phyloP scores from a whole-genome alignment of 2,888 invertebrate species.

The Acleris sparsana region DNA sequence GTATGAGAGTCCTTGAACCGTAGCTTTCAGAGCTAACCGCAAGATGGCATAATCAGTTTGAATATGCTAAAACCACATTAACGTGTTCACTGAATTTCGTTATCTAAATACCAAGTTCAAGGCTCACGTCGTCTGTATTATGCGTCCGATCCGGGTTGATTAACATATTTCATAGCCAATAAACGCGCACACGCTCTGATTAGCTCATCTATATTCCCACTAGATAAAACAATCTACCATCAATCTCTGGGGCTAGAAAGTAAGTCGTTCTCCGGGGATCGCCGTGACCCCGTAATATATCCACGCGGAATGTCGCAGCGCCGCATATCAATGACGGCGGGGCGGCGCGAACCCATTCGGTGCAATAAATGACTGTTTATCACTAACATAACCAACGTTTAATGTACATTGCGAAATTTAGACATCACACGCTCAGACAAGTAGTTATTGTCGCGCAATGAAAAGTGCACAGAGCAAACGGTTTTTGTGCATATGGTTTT shows the following conservation, averaged over 20 bases:
- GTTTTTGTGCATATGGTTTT: too few species aligned
- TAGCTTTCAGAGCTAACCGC: too few species aligned
- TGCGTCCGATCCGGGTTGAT: slow-evolving; percentile 21
- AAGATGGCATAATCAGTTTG: too few species aligned
- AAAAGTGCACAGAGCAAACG: not conserved
- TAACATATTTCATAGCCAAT: slow-evolving; percentile 35
- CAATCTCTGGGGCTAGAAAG: slow-evolving; percentile 43
- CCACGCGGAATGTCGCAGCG: slow-evolving; percentile 29
- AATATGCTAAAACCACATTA: slow-evolving; percentile 5
- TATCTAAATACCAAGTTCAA: slow-evolving; percentile 33
- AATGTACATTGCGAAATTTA: slow-evolving; percentile 10
- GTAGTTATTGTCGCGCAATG: not conserved
- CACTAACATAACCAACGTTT: slow-evolving; percentile 8
- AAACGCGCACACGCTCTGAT: slow-evolving; percentile 34
- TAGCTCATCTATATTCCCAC: slow-evolving; percentile 35
- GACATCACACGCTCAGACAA: not conserved
- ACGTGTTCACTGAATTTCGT: slow-evolving; percentile 19
- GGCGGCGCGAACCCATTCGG: slow-evolving; percentile 12
- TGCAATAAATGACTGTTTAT: slow-evolving; percentile 26
- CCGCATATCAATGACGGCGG: slow-evolving; percentile 40
- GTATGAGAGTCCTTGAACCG: too few species aligned
- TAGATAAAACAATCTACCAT: slow-evolving; percentile 40
- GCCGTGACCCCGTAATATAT: slow-evolving; percentile 37
- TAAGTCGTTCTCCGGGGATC: slow-evolving; percentile 40
- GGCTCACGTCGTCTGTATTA: slow-evolving; percentile 25